Percentiles rank a stretch among this genome's conserved stretches.
These are phyloP conservation scores for Pachydiplax longipennis DNA, from an alignment of 2,888 invertebrate species.

Conservation along the genomic window DNA sequence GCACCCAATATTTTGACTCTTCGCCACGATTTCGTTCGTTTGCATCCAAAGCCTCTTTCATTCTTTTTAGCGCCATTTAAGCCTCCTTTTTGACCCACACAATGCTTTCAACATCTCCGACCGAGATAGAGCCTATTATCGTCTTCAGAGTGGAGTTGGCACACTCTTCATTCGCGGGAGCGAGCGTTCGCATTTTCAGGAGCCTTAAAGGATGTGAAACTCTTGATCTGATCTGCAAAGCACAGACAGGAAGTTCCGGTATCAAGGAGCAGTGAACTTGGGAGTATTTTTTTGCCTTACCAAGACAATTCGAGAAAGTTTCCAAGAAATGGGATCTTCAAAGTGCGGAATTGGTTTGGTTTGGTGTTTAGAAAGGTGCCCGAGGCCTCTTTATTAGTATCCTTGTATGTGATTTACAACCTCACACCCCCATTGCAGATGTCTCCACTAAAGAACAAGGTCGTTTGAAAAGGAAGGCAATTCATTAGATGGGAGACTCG, in stretches of 20 bases:
- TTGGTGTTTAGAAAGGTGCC: too few species aligned
- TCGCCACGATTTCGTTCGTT: neutral
- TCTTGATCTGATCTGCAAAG: neutral
- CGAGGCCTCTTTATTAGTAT: too few species aligned
- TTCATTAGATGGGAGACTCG: too few species aligned
- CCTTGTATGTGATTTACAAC: too few species aligned
- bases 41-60: neutral
- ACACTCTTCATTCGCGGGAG: neutral
- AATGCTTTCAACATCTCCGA: neutral
- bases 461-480: too few species aligned
- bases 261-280: neutral
- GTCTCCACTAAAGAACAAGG: too few species aligned
- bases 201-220: neutral
- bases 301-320: neutral
- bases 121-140: neutral
- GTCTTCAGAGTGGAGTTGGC: neutral
- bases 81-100: neutral
- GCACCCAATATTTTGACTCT: neutral
- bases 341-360: neutral
- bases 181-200: neutral
- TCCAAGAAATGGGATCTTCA: neutral
- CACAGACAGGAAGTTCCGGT: neutral
- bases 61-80: neutral
- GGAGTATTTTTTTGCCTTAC: neutral
- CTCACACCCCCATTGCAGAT: too few species aligned